phyloP scores from a whole-genome alignment of 2,797 vertebrate species.

The Philypnodon macrostomus region DNA sequence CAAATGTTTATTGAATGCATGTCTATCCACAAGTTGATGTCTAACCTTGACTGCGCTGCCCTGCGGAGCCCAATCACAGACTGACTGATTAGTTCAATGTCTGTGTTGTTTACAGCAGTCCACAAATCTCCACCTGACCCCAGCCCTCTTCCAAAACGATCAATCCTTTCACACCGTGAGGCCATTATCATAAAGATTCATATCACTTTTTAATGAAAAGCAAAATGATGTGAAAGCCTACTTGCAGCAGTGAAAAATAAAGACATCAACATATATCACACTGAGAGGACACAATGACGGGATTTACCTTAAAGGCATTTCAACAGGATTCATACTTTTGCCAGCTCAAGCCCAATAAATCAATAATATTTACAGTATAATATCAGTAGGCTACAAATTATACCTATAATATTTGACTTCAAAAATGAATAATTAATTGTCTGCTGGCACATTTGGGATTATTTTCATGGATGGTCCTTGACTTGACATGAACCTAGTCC shows the following conservation, averaged over 20 bases:
- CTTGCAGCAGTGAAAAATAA: conserved; percentile 46
- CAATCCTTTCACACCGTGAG: conserved; percentile 24
- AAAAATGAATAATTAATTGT: too few species aligned
- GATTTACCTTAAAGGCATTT: too few species aligned
- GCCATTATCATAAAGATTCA: conserved; percentile 32
- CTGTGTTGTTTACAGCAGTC: conserved; percentile 51
- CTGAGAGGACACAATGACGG: too few species aligned
- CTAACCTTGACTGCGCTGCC: conserved; percentile 51
- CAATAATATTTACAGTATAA: too few species aligned
- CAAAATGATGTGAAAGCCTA: conserved; percentile 45
- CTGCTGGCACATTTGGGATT: conserved; percentile 3
- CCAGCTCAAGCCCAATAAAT: too few species aligned
- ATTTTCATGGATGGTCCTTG: conserved; percentile 13
- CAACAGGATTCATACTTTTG: too few species aligned
- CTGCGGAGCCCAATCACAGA: conserved; percentile 24
- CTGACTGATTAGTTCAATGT: conserved; percentile 60
- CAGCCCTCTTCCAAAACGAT: conserved; percentile 37
- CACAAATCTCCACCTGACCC: conserved; percentile 52
- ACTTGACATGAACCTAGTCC: conserved; percentile 20
- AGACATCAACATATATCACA: conserved; percentile 15
- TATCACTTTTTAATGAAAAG: conserved; percentile 59
- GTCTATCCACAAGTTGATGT: conserved; percentile 15
- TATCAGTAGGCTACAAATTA: too few species aligned
- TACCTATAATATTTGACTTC: too few species aligned
- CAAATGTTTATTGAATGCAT: conserved; percentile 28